These are phyloP conservation scores for Myotis davidii DNA, from an alignment of 2,113 vertebrate species.

Conservation along the genomic window DNA sequence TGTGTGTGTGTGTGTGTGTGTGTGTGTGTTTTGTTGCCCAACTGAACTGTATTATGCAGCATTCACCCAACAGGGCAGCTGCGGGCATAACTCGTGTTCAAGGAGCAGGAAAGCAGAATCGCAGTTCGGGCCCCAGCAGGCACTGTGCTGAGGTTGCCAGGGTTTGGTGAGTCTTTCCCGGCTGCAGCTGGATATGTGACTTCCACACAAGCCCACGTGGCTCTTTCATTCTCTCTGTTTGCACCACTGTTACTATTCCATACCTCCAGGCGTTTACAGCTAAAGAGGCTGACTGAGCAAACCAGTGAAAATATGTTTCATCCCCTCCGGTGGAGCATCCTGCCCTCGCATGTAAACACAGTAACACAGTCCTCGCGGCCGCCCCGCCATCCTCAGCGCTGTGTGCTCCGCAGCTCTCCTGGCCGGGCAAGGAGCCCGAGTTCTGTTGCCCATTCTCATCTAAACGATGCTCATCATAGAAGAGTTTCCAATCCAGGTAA, in stretches of 20 bases:
- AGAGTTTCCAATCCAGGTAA: slow-evolving; percentile 85
- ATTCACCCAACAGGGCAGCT: background rate
- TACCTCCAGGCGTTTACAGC: slow-evolving; percentile 76
- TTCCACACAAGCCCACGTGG: slow-evolving; percentile 16
- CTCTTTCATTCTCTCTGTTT: slow-evolving; percentile 64
- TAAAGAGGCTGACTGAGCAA: slow-evolving; percentile 85
- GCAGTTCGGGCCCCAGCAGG: too few species aligned
- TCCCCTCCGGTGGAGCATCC: slow-evolving; percentile 83
- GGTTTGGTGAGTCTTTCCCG: background rate
- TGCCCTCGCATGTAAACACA: slow-evolving; percentile 84
- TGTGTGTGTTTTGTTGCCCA: background rate
- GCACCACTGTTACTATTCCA: slow-evolving; percentile 78
- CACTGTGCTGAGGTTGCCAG: background rate
- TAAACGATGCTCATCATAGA: slow-evolving; percentile 85
- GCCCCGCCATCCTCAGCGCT: slow-evolving; percentile 78
- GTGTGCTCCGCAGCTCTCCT: slow-evolving; percentile 72
- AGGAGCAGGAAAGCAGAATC: fast-evolving
- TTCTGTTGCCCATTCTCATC: slow-evolving; percentile 81
- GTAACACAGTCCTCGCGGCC: slow-evolving; percentile 83
- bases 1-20: background rate
- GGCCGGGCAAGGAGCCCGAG: slow-evolving; percentile 79
- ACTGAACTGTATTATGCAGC: background rate
- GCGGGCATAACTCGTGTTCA: background rate
- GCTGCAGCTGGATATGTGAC: background rate
- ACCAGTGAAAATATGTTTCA: slow-evolving; percentile 83